phyloP scores from a whole-genome alignment of 2,113 vertebrate genomes.

The Brachionichthys hirsutus region DNA sequence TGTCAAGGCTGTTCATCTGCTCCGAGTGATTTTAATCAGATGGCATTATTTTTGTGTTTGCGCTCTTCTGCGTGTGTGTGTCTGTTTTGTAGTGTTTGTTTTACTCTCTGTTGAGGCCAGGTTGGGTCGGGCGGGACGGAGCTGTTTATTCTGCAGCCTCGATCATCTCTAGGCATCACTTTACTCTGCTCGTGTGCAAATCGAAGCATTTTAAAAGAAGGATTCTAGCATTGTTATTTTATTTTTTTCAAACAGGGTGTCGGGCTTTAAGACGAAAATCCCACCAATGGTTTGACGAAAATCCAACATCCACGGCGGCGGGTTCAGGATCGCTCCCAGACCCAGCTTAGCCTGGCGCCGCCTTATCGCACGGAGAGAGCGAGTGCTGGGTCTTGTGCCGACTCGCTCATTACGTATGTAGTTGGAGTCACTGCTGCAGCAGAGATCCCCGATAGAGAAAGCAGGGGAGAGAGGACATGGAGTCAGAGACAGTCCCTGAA shows the following conservation, averaged over 20 bases:
- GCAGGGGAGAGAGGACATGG: slow-evolving; percentile 32
- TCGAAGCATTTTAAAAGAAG: too few relatives aligned
- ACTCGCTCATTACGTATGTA: slow-evolving; percentile 68
- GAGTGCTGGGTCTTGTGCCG: slow-evolving; percentile 33
- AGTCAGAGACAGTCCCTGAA: slow-evolving; percentile 41
- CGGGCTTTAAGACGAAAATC: too few relatives aligned
- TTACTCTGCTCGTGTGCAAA: too few relatives aligned
- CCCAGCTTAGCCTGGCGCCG: not conserved
- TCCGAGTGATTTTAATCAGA: slow-evolving; percentile 19
- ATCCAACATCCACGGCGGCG: too few relatives aligned
- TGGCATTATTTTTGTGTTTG: not conserved
- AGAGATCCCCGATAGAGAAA: slow-evolving; percentile 59
- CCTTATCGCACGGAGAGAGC: slow-evolving; percentile 28
- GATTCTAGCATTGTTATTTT: too few relatives aligned
- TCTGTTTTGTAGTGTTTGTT: slow-evolving; percentile 16
- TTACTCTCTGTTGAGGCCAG: not conserved
- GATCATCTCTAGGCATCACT: too few relatives aligned
- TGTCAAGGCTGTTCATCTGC: slow-evolving; percentile 5
- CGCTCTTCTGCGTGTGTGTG: slow-evolving; percentile 10
- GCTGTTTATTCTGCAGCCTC: too few relatives aligned
- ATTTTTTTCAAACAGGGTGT: too few relatives aligned
- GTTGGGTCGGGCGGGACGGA: not conserved
- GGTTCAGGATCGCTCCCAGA: slow-evolving; percentile 1
- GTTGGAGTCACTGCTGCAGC: slow-evolving; percentile 63
- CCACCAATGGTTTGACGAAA: too few relatives aligned